A percentile compares a stretch with the other conserved stretches of the same genome.
Conservation (phyloP, 2,797 vertebrate genomes). For the Rhinella marina region DNA sequence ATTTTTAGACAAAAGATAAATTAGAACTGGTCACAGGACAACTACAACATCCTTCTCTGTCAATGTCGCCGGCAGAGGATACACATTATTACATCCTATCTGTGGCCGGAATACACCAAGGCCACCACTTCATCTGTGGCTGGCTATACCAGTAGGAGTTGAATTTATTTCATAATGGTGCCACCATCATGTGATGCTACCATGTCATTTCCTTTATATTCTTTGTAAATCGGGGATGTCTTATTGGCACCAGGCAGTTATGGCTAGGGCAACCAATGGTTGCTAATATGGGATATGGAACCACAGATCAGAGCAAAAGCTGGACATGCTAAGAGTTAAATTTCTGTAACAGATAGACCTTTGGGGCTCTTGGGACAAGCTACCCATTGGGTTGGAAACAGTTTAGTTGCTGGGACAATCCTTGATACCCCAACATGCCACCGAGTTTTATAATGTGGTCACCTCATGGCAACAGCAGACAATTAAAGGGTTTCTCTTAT, state of each 20-base stretch:
- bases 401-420: not conserved
- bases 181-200: not conserved
- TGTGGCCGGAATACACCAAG: not conserved
- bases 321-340: not conserved
- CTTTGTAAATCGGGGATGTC: not conserved
- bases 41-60: constrained; percentile 11
- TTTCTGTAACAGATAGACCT: not conserved
- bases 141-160: not conserved
- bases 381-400: not conserved
- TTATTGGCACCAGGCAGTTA: not conserved
- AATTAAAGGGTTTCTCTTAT: not conserved
- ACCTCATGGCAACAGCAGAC: not conserved
- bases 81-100: not conserved
- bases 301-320: not conserved
- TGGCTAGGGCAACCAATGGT: no score
- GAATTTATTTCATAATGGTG: not conserved
- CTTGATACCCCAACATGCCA: not conserved
- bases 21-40: constrained; percentile 41
- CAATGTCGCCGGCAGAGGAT: not conserved
- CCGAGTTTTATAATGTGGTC: not conserved
- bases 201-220: no score
- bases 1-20: constrained; percentile 18
- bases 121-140: not conserved
- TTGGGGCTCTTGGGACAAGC: not conserved
- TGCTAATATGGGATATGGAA: not conserved